Conservation (phyloP, 1,140 invertebrate species). For the Ctenoplectra terminalis region DNA sequence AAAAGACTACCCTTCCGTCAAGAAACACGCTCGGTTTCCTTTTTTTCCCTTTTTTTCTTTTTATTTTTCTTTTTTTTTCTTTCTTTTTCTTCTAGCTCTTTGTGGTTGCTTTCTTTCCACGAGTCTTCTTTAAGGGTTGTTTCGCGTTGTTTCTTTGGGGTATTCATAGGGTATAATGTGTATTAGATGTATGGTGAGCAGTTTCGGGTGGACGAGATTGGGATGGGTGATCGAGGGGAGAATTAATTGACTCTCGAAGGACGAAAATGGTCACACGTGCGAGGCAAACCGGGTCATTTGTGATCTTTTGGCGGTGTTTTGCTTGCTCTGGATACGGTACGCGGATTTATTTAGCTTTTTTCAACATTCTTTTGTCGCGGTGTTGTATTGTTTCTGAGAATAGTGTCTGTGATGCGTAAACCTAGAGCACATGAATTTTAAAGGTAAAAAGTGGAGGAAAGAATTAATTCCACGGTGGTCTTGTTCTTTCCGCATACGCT, state of each 20-base stretch:
- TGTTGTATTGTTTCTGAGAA: too few species aligned
- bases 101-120: not conserved
- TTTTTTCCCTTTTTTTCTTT: not conserved
- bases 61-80: conserved; percentile 6
- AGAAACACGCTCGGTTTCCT: conserved; percentile 9
- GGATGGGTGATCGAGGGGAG: not conserved
- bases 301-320: too few species aligned
- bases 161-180: not conserved
- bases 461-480: too few species aligned
- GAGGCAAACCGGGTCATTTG: not conserved
- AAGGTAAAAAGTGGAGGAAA: too few species aligned
- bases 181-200: not conserved
- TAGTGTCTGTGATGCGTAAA: too few species aligned
- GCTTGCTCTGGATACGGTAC: too few species aligned
- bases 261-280: not conserved
- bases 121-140: not conserved
- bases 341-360: too few species aligned
- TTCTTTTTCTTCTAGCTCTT: not conserved
- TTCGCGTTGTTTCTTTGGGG: not conserved
- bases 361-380: too few species aligned
- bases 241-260: not conserved
- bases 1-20: conserved; percentile 21
- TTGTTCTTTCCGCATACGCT: too few species aligned
- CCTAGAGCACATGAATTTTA: too few species aligned
- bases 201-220: not conserved